phyloP scores from a whole-genome alignment of 2,113 vertebrate genomes.

The Verasper variegatus region DNA sequence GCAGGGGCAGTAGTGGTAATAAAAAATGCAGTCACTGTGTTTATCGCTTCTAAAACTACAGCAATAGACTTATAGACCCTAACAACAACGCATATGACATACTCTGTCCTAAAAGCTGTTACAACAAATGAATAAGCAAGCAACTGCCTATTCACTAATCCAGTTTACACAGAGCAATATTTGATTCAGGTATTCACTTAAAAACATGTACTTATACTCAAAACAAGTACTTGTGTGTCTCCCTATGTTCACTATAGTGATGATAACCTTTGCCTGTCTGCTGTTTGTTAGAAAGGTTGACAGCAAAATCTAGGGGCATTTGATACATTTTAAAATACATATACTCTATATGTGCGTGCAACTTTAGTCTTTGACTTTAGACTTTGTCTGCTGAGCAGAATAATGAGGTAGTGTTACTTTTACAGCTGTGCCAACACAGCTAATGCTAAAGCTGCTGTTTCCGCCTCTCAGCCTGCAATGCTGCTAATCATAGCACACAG shows the following conservation, averaged over 20 bases:
- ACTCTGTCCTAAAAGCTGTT: background rate
- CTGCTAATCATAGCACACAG: conserved; percentile 50
- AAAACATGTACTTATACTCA: background rate
- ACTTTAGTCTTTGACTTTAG: too few species aligned
- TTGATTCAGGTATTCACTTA: background rate
- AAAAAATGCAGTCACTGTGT: too few species aligned
- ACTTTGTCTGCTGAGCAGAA: conserved; percentile 19
- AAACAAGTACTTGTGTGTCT: background rate
- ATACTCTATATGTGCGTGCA: background rate
- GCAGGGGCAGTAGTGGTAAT: too few species aligned
- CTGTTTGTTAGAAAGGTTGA: background rate
- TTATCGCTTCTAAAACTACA: too few species aligned
- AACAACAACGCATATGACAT: background rate
- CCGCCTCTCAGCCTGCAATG: background rate
- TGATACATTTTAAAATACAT: background rate
- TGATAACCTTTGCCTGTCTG: background rate
- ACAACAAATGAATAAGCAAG: background rate
- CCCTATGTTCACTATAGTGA: background rate
- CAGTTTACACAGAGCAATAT: background rate
- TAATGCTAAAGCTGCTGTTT: conserved; percentile 74
- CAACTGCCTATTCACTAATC: background rate
- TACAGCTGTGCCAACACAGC: conserved; percentile 80
- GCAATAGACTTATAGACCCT: too few species aligned
- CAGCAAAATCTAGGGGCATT: background rate
- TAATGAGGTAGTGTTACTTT: conserved; percentile 74